Evolutionary conservation across 1,140 invertebrate genomes (phyloP).

Genomic region (Drosophila suzukii): DNA sequence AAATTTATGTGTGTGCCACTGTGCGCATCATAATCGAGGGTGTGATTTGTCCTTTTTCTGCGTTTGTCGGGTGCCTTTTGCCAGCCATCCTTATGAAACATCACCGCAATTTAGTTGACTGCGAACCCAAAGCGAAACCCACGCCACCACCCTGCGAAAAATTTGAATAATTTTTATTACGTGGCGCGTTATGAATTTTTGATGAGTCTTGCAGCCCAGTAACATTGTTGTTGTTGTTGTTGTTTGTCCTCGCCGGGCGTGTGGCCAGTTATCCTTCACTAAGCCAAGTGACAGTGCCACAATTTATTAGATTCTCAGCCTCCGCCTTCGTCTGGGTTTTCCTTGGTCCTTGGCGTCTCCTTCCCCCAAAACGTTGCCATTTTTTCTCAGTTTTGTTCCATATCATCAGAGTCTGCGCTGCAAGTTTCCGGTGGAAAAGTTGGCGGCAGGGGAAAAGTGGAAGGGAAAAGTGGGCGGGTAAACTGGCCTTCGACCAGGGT

Average conservation of each 20-base stretch:
- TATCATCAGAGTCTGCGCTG: slow-evolving; percentile 71
- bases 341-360: slow-evolving; percentile 23
- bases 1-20: slow-evolving; percentile 28
- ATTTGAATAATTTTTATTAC: slow-evolving; percentile 84
- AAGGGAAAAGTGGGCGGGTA: not conserved
- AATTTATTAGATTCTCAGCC: slow-evolving; percentile 82
- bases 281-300: slow-evolving; percentile 82
- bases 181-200: slow-evolving; percentile 83
- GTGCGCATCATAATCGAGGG: slow-evolving; percentile 76
- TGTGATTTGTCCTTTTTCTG: slow-evolving; percentile 82
- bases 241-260: slow-evolving; percentile 50
- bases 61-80: slow-evolving; percentile 46
- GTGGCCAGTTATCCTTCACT: slow-evolving; percentile 79
- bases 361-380: slow-evolving; percentile 3
- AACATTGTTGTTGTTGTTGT: slow-evolving; percentile 42
- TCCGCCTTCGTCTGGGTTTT: slow-evolving; percentile 13
- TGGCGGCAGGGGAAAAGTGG: not conserved
- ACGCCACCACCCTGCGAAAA: slow-evolving; percentile 60
- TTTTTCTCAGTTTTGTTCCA: slow-evolving; percentile 48
- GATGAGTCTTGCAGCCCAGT: slow-evolving; percentile 63
- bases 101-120: slow-evolving; percentile 78
- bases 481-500: slow-evolving; percentile 49
- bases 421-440: slow-evolving; percentile 65
- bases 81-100: slow-evolving; percentile 70
- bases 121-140: slow-evolving; percentile 16